phyloP scores from a whole-genome alignment of 2,797 vertebrate genomes.

The Dallia pectoralis region DNA sequence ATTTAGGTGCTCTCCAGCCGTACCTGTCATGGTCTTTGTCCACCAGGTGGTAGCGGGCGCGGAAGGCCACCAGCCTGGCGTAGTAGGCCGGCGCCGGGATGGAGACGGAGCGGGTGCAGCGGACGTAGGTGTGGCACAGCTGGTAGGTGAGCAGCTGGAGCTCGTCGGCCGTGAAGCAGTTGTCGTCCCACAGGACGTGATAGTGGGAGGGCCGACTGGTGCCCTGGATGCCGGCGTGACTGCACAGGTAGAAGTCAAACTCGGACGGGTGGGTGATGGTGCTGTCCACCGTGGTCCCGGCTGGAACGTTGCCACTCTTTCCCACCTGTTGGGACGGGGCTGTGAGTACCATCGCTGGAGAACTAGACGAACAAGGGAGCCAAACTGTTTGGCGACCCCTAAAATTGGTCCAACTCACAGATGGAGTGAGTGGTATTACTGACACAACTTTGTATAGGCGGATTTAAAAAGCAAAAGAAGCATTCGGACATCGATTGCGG shows the following conservation, averaged over 20 bases:
- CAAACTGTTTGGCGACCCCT: neutral
- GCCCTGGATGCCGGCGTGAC: conserved; percentile 99
- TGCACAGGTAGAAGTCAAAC: conserved; percentile 99
- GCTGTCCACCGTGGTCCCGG: conserved; percentile 97
- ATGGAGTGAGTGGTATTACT: neutral
- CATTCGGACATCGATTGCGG: neutral
- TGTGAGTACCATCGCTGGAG: neutral
- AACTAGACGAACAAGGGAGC: neutral
- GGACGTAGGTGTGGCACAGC: conserved; percentile 97
- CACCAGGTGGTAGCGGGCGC: conserved; percentile 97
- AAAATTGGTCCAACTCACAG: too few relatives aligned
- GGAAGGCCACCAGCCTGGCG: conserved; percentile 93
- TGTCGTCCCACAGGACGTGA: conserved; percentile 98
- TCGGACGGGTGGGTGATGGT: conserved; percentile 99
- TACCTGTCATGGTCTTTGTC: conserved; percentile 99
- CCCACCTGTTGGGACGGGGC: conserved; percentile 80
- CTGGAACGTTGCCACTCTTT: conserved; percentile 97
- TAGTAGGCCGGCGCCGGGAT: conserved; percentile 98
- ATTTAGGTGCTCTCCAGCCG: conserved; percentile 16
- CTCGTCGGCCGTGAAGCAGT: conserved; percentile 97
- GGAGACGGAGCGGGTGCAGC: conserved; percentile 96
- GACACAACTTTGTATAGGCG: neutral
- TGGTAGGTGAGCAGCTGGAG: conserved; percentile 97
- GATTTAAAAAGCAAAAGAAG: conserved; percentile 1
- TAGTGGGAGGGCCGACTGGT: conserved; percentile 99